Evolutionary conservation across 2,888 invertebrate species (phyloP).

Genomic region (Glaucopsyche alexis): DNA sequence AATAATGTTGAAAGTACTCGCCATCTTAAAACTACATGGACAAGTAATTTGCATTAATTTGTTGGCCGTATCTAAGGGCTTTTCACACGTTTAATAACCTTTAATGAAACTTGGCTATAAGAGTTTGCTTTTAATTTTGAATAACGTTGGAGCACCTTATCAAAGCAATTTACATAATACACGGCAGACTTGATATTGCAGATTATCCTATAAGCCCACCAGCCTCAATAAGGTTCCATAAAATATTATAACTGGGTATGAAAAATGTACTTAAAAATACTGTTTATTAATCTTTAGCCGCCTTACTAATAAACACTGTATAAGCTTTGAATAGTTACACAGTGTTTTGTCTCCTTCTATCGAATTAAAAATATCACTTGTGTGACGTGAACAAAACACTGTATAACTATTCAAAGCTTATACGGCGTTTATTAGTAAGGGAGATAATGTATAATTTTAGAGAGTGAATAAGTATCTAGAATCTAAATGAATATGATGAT

Average conservation of each 20-base stretch:
- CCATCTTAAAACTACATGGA: no score
- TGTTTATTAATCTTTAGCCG: not conserved
- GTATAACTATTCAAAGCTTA: no score
- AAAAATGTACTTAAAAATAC: not conserved
- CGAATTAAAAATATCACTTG: no score
- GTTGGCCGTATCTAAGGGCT: not conserved
- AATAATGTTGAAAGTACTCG: no score
- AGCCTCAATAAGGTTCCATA: slow-evolving; percentile 51
- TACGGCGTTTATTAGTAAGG: no score
- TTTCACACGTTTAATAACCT: slow-evolving; percentile 4
- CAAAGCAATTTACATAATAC: slow-evolving; percentile 66
- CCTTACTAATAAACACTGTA: no score
- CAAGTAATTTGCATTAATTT: not conserved
- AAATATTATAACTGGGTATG: not conserved
- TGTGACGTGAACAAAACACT: no score
- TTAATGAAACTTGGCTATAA: slow-evolving; percentile 21
- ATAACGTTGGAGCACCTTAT: slow-evolving; percentile 48
- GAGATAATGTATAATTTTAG: no score
- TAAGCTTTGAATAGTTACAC: no score
- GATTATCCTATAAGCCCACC: slow-evolving; percentile 60
- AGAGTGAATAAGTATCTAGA: no score
- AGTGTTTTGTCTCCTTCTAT: no score
- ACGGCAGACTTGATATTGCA: slow-evolving; percentile 61
- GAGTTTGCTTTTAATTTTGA: slow-evolving; percentile 36
- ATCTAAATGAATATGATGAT: not conserved